A percentile compares a stretch with the other conserved stretches of the same genome.
Evolutionary conservation across 2,797 vertebrate species (phyloP).

Genomic region (Enteromius thamalakanensis): DNA sequence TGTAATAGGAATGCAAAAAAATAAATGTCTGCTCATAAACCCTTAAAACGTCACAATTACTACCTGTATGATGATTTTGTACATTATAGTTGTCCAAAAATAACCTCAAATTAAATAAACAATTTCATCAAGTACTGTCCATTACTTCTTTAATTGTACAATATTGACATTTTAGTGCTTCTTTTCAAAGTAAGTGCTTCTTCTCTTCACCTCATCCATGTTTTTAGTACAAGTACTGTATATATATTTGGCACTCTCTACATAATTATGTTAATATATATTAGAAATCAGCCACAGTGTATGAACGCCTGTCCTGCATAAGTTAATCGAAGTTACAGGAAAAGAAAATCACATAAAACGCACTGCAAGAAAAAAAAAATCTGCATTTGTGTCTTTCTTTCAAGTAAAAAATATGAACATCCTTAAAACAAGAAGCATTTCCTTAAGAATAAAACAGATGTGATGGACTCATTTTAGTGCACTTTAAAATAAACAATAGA

Average conservation of each 20-base stretch:
- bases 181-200: constrained; percentile 23
- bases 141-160: constrained; percentile 40
- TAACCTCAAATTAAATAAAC: background rate
- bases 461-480: background rate
- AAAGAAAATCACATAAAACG: constrained; percentile 49
- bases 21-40: too few species aligned
- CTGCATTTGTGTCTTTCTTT: background rate
- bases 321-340: constrained; percentile 46
- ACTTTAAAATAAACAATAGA: background rate
- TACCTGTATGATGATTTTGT: background rate
- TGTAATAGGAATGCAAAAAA: background rate
- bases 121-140: constrained; percentile 24
- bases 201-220: constrained; percentile 11
- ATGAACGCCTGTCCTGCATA: constrained; percentile 32
- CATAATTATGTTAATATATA: constrained; percentile 29
- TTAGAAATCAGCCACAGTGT: constrained; percentile 41
- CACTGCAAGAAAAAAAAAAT: background rate
- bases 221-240: constrained; percentile 40
- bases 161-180: constrained; percentile 35
- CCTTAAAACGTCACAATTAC: background rate
- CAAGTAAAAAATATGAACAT: background rate
- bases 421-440: background rate
- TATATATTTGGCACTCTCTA: constrained; percentile 46
- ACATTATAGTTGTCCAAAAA: background rate
- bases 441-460: background rate